Evolutionary conservation across 2,113 vertebrate genomes (phyloP), one percentile per base, ranked within the genome.

Genomic region (Psephotus haematonotus): DNA sequence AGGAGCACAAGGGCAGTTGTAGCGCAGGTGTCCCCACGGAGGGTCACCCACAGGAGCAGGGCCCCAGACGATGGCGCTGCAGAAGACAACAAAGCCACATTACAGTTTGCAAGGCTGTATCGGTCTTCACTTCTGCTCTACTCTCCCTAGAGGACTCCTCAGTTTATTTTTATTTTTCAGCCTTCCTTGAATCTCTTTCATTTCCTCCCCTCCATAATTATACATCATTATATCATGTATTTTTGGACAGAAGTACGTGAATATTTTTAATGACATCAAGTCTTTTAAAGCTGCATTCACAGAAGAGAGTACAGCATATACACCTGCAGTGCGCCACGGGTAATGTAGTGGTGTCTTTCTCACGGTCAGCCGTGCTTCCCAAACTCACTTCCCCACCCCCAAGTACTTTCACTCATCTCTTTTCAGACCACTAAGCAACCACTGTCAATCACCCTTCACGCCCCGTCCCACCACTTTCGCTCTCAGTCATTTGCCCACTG

Each of bases 371-470:
- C 2, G 0, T 29, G 62, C 75, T 89, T 94, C 87, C 92, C 93
- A 81, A 82, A 64, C n/a, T 67, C 46, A 63, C 70, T 67, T 47
- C 75, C 86, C 68, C 75, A 19, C 20, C 17, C 24, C 49, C 14
- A 31, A 65, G 77, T 53, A 67, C 85, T 94, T 94, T 94, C 83
- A 82, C 92, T 93, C 82, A 83, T 28, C 37, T 37, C 57, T 93
- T 67, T 87, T 94, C 87, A 86, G 72, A 95, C 96, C 91, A 90
- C 92, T 88, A 90, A 93, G 62, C 79, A 91, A 94, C 91, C 75
- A 92, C 95, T 67, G 72, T 24, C 60, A 93, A 92, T 92, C 84
- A 83, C 27, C 84, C 50, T 65, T 86, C 43, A 37, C 15, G 2
- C 62, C 81, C 65, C 71, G 50, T 83, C 77, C 90, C 46, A 65